Percentiles rank a stretch among this genome's conserved stretches.
Evolutionary conservation across 2,797 vertebrate species (phyloP).

Genomic region (Carcharodon carcharias): DNA sequence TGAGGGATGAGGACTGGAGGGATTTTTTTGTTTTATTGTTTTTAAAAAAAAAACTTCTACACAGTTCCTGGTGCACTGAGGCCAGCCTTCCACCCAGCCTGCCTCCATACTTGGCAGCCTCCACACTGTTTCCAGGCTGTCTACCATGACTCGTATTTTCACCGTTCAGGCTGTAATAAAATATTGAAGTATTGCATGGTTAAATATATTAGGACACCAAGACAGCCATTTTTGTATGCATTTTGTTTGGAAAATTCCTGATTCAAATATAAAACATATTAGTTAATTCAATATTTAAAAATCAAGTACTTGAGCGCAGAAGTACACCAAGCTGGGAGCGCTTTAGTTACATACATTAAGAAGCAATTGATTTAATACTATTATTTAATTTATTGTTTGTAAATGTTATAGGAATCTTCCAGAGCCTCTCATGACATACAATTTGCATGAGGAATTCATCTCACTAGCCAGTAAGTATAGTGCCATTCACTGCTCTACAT

Average conservation of each 20-base stretch:
- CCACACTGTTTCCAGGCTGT: too few species aligned
- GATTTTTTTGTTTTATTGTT: too few species aligned
- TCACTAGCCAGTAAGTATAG: conserved; percentile 80
- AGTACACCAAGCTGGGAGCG: not conserved
- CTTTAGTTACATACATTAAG: not conserved
- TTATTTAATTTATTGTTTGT: not conserved
- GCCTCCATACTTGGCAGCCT: too few species aligned
- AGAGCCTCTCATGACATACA: conserved; percentile 94
- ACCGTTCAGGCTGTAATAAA: too few species aligned
- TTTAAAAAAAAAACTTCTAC: too few species aligned
- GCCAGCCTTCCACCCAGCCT: too few species aligned
- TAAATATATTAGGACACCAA: not conserved
- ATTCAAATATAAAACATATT: not conserved
- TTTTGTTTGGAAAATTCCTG: not conserved
- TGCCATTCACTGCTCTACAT: not conserved
- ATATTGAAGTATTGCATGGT: not conserved
- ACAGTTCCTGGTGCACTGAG: too few species aligned
- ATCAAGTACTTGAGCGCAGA: not conserved
- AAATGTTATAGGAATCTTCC: conserved; percentile 78
- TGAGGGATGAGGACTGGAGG: too few species aligned
- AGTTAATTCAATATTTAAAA: not conserved
- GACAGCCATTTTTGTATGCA: not conserved
- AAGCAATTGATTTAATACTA: not conserved
- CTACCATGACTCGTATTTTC: too few species aligned
- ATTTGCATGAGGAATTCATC: conserved; percentile 90